These are phyloP conservation scores for Schrankia costaestrigalis DNA, from an alignment of 2,888 invertebrate species.

Conservation along the genomic window DNA sequence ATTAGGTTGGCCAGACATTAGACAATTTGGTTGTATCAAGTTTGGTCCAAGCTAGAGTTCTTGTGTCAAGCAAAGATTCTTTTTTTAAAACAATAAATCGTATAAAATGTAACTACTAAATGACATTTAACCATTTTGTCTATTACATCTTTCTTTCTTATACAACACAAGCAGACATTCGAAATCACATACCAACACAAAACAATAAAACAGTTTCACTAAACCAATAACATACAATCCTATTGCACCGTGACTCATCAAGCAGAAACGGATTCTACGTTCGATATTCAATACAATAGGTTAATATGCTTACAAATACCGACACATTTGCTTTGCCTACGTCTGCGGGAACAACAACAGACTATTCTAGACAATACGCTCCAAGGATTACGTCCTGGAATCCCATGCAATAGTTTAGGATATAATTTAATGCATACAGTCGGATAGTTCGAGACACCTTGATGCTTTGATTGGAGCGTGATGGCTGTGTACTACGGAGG, in stretches of 20 bases:
- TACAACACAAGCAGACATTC: too few relatives aligned
- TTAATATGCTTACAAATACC: conserved; percentile 38
- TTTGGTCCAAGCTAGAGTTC: too few relatives aligned
- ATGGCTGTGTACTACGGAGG: conserved; percentile 39
- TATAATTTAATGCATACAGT: conserved; percentile 27
- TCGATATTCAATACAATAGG: conserved; percentile 34
- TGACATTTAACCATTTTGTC: too few relatives aligned
- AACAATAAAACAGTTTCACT: conserved; percentile 10
- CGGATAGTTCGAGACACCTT: conserved; percentile 41
- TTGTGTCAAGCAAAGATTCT: too few relatives aligned
- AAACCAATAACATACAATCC: conserved; percentile 22
- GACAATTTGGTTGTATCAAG: too few relatives aligned
- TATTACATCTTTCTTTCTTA: too few relatives aligned
- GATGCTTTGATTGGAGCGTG: conserved; percentile 58
- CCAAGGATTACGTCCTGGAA: conserved; percentile 20
- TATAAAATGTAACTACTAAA: too few relatives aligned
- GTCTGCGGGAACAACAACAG: too few relatives aligned
- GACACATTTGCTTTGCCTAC: conserved; percentile 29
- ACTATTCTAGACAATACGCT: conserved; percentile 14
- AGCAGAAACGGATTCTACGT: conserved; percentile 21
- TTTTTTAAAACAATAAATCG: too few relatives aligned
- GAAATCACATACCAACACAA: too few relatives aligned
- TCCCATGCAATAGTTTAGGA: conserved; percentile 10
- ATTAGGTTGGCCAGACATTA: too few relatives aligned
- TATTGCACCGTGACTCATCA: conserved; percentile 30